Conservation (phyloP, 2,113 vertebrate genomes). For the Rousettus leschenaultii region DNA sequence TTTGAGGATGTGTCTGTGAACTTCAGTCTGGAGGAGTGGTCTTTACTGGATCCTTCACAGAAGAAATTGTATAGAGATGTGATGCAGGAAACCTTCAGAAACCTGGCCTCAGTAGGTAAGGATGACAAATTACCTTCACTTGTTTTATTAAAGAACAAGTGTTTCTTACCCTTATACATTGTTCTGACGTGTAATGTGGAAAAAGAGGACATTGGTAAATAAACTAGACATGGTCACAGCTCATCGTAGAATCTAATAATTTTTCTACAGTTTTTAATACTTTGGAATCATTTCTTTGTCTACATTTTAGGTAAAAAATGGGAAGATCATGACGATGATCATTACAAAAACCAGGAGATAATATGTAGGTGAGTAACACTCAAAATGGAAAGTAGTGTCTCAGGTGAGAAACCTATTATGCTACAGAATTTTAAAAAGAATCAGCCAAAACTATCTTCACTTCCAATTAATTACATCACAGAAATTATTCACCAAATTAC, state of each 20-base stretch:
- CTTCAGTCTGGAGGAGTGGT: constrained; percentile 12
- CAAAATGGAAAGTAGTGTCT: not conserved
- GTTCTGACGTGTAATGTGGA: not conserved
- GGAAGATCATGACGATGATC: not conserved
- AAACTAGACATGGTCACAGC: not conserved
- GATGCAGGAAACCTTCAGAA: not conserved
- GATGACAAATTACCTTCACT: not conserved
- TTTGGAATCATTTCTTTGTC: not conserved
- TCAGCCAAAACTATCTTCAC: not conserved
- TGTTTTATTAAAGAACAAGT: not conserved
- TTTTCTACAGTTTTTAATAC: not conserved
- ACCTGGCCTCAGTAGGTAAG: not conserved
- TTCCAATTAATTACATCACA: not conserved
- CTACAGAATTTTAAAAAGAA: not conserved
- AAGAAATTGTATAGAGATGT: not conserved
- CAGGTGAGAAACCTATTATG: not conserved
- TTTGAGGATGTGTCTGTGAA: not conserved
- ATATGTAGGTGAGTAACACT: not conserved
- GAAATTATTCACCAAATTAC: not conserved
- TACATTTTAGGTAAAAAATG: not conserved
- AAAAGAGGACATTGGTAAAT: not conserved
- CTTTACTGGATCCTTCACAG: not conserved
- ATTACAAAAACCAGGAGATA: not conserved
- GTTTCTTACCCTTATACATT: not conserved
- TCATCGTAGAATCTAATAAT: not conserved